These are phyloP conservation scores for Panorpa germanica DNA, from an alignment of 2,888 invertebrate genomes.

Conservation along the genomic window DNA sequence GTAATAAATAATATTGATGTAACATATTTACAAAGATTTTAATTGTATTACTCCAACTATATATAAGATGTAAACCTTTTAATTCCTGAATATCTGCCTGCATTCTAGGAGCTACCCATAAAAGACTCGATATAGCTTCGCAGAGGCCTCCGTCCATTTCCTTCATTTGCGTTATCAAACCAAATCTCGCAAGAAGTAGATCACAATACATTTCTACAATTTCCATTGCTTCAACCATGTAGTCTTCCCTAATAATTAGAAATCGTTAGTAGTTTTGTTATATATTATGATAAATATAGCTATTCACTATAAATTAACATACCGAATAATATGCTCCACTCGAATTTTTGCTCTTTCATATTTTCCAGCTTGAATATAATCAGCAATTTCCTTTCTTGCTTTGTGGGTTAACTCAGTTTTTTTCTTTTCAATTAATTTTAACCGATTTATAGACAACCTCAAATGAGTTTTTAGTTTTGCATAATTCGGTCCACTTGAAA, in stretches of 20 bases:
- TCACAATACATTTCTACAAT: constrained; percentile 99
- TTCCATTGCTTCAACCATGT: constrained; percentile 98
- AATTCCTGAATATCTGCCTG: constrained; percentile 66
- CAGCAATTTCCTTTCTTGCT: constrained; percentile 92
- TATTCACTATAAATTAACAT: constrained; percentile 13
- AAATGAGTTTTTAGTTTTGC: constrained; percentile 93
- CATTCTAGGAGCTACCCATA: constrained; percentile 93
- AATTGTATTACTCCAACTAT: background rate
- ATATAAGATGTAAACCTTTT: constrained; percentile 20
- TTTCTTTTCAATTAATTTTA: constrained; percentile 92
- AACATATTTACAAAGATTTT: background rate
- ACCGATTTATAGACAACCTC: constrained; percentile 76
- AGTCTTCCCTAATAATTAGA: constrained; percentile 65
- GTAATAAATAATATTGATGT: constrained; percentile 14
- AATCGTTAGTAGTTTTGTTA: background rate
- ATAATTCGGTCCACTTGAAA: constrained; percentile 83
- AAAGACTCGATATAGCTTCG: constrained; percentile 87
- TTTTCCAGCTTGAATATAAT: constrained; percentile 76
- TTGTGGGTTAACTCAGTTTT: constrained; percentile 94
- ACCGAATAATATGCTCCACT: constrained; percentile 93
- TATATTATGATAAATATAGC: background rate
- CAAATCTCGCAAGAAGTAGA: constrained; percentile 85
- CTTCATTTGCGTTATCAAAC: constrained; percentile 92
- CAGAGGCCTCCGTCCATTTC: constrained; percentile 87
- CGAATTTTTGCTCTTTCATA: constrained; percentile 83